These are phyloP conservation scores for Aspidoscelis tigris DNA, from an alignment of 2,113 vertebrate genomes.

Conservation along the genomic window DNA sequence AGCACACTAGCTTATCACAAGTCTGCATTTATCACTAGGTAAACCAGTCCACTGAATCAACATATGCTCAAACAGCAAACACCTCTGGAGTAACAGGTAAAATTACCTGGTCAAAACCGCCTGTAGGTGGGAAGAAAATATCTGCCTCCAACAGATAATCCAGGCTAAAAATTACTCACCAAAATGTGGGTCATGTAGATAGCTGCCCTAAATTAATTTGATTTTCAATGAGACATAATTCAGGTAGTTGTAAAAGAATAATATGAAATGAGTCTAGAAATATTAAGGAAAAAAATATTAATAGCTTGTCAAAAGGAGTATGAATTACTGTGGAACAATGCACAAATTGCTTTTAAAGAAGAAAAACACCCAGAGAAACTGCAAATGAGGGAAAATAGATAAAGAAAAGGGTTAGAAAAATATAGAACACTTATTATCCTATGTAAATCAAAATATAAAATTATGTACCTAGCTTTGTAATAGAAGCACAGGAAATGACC, in stretches of 20 bases:
- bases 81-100: slow-evolving; percentile 33
- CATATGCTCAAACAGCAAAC: slow-evolving; percentile 2
- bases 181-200: slow-evolving; percentile 37
- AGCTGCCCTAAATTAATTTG: slow-evolving; percentile 44
- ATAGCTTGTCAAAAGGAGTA: slow-evolving; percentile 44
- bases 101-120: slow-evolving; percentile 34
- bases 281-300: slow-evolving; percentile 48
- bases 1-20: slow-evolving; percentile 55
- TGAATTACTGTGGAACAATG: slow-evolving; percentile 39
- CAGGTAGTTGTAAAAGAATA: slow-evolving; percentile 43
- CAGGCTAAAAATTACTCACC: slow-evolving; percentile 12
- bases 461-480: not conserved
- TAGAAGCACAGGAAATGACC: not conserved
- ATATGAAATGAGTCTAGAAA: slow-evolving; percentile 34
- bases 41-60: slow-evolving; percentile 46
- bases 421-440: not conserved
- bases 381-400: not conserved
- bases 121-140: not conserved
- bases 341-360: slow-evolving; percentile 31
- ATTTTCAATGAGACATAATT: not conserved
- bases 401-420: slow-evolving; percentile 7
- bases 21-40: slow-evolving; percentile 40
- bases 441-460: not conserved
- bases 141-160: slow-evolving; percentile 14
- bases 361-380: slow-evolving; percentile 29